These are phyloP conservation scores for Metopolophium dirhodum DNA, from an alignment of 1,140 invertebrate species.

Conservation along the genomic window DNA sequence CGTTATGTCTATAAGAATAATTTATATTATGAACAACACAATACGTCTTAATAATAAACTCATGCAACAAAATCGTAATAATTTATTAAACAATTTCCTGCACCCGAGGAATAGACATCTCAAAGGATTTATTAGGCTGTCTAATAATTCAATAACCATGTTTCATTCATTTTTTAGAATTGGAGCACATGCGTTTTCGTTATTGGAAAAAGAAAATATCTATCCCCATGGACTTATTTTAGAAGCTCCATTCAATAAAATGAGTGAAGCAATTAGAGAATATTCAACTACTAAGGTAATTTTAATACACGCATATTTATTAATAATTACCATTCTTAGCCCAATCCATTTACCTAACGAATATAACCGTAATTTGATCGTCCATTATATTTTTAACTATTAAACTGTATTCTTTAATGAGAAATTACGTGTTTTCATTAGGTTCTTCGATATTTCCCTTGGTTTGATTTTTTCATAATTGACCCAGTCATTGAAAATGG, in stretches of 20 bases:
- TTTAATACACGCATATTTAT: neutral
- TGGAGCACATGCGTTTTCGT: slow-evolving; percentile 68
- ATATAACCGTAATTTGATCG: neutral
- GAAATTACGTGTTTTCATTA: neutral
- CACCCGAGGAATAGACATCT: neutral
- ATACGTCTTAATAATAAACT: neutral
- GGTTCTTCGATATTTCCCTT: neutral
- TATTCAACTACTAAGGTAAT: slow-evolving; percentile 78
- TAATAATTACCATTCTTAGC: no score
- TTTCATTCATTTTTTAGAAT: slow-evolving; percentile 65
- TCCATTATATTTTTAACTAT: neutral
- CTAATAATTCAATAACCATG: neutral
- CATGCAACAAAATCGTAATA: neutral
- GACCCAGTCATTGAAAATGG: slow-evolving; percentile 72
- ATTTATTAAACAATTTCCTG: neutral
- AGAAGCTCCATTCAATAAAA: slow-evolving; percentile 88
- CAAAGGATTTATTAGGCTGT: neutral
- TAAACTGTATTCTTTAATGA: neutral
- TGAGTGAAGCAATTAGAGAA: slow-evolving; percentile 78
- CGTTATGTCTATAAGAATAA: neutral
- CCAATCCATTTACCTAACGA: neutral
- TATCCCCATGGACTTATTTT: slow-evolving; percentile 77
- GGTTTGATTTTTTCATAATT: slow-evolving; percentile 76
- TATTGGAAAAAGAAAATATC: slow-evolving; percentile 67
- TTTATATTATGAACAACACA: neutral